Conservation (phyloP, 2,888 invertebrate genomes). For the Tenthredo scrophulariae region DNA sequence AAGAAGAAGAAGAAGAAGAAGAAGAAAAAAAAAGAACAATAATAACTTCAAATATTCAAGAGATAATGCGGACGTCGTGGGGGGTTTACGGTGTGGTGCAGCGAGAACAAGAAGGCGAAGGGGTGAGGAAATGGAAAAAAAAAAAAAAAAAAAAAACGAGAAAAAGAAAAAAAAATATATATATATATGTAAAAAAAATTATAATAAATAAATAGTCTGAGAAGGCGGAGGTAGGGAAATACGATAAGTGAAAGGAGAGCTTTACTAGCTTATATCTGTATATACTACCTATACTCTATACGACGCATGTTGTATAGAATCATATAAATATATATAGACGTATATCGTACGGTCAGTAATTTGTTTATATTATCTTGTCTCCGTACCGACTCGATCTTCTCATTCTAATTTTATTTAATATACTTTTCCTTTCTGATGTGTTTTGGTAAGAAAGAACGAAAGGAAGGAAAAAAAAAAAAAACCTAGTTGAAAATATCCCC, state of each 20-base stretch:
- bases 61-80: conserved; percentile 25
- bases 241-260: conserved; percentile 48
- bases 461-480: too few relatives aligned
- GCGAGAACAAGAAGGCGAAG: background rate
- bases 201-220: background rate
- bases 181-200: too few relatives aligned
- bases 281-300: background rate
- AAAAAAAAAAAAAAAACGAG: background rate
- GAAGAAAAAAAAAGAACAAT: background rate
- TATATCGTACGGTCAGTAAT: too few relatives aligned
- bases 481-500: too few relatives aligned
- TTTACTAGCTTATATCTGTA: conserved; percentile 6
- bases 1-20: background rate
- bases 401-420: too few relatives aligned
- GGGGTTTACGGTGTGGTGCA: background rate
- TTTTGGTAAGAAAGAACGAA: too few relatives aligned
- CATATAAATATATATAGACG: too few relatives aligned
- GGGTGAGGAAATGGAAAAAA: too few relatives aligned
- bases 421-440: too few relatives aligned
- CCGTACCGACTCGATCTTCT: too few relatives aligned
- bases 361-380: too few relatives aligned
- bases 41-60: conserved; percentile 20
- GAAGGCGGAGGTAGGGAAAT: background rate
- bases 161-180: background rate
- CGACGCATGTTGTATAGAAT: too few relatives aligned